Evolutionary conservation across 2,888 invertebrate genomes (phyloP), one percentile per base, ranked within the genome.

Genomic region (Epirrhoe alternata): DNA sequence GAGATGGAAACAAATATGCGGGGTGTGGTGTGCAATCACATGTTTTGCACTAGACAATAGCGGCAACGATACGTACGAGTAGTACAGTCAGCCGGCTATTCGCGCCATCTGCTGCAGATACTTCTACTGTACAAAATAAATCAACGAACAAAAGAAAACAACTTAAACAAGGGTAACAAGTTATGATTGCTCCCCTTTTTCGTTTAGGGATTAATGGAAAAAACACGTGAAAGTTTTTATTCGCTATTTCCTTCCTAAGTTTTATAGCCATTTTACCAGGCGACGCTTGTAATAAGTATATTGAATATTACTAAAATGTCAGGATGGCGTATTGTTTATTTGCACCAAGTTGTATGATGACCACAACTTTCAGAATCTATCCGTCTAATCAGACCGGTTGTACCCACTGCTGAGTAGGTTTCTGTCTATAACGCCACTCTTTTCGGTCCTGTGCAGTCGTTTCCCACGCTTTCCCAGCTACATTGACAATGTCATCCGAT

Each of bases 121-220:
- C 57, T 47, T 59, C 57, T 58, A 67, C 63, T 14, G 45, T 62
- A 66, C 67, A 64, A 68, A 57, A 73, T 73, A 73, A 72, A 75
- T 73, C 73, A 75, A 73, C 66, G 63, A 72, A 71, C 67, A 68
- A 74, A 69, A 72, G 65, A 72, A 38, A 74, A 70, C 69, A 71
- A 72, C 59, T 52, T 60, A 38, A 59, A 58, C 57, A 58, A 58
- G 53, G 45, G 54, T 62, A 64, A 66, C 66, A 66, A 69, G 59
- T 66, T 66, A 67, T 70, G 66, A 69, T 66, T 67, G 61, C 57
- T 68, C 67, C 62, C 55, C 31, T 66, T 70, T 68, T 65, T 64
- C 66, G 58, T 62, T 66, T 54, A 55, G 47, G 56, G 59, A 62
- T 68, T 64, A 71, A 64, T 68, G 51, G 66, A 64, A 63, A 45